These are phyloP conservation scores for Asbolus verrucosus DNA, from an alignment of 1,140 invertebrate genomes.

Conservation along the genomic window DNA sequence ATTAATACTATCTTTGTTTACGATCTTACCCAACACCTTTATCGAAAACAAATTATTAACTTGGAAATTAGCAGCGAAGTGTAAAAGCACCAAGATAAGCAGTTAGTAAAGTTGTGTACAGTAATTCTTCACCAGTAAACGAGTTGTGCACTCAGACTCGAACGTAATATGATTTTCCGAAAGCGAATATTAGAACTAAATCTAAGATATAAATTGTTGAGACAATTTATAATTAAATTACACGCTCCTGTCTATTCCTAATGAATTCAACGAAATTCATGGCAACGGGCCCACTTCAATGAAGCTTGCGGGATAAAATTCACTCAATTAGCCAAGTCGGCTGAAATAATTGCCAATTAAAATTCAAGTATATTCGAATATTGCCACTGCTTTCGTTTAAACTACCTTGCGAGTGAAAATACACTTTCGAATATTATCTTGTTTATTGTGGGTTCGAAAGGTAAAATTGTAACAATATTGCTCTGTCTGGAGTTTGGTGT, in stretches of 20 bases:
- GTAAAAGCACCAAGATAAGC: conserved; percentile 47
- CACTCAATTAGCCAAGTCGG: conserved; percentile 54
- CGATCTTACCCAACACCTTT: conserved; percentile 29
- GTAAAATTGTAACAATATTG: conserved; percentile 17
- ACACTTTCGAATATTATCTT: conserved; percentile 33
- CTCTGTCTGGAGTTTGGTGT: no score
- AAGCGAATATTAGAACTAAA: conserved; percentile 21
- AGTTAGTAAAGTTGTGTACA: conserved; percentile 41
- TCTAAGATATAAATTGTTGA: conserved; percentile 42
- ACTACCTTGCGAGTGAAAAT: conserved; percentile 32
- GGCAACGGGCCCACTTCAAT: conserved; percentile 49
- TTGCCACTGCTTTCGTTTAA: conserved; percentile 17
- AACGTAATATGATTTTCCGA: conserved; percentile 36
- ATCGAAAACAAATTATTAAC: conserved; percentile 45
- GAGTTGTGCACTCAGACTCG: conserved; percentile 36
- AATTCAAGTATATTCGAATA: conserved; percentile 45
- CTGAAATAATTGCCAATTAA: conserved; percentile 57
- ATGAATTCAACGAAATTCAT: conserved; percentile 51
- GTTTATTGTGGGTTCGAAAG: conserved; percentile 10
- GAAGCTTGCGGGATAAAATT: conserved; percentile 52
- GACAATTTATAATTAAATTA: conserved; percentile 50
- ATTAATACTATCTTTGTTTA: conserved; percentile 37
- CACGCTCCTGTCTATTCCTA: conserved; percentile 47
- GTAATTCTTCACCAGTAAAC: conserved; percentile 41
- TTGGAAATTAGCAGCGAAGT: conserved; percentile 42